phyloP scores from a whole-genome alignment of 2,797 vertebrate genomes.

The Pachyuromys duprasi region DNA sequence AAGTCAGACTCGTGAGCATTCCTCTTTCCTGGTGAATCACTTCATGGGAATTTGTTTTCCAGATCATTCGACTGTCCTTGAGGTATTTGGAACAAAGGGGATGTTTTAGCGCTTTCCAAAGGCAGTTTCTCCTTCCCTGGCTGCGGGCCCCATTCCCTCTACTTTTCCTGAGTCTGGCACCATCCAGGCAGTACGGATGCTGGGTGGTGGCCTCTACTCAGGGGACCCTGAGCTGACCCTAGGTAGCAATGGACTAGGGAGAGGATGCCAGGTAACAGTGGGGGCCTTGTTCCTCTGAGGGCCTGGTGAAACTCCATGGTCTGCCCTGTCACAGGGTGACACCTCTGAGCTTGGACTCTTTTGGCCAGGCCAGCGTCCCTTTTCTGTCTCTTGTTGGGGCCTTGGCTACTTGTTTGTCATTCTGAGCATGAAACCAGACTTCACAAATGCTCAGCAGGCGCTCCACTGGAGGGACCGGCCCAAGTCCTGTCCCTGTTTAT shows the following conservation, averaged over 20 bases:
- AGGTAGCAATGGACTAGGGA: background rate
- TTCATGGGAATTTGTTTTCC: constrained; percentile 34
- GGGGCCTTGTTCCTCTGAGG: background rate
- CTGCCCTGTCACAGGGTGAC: background rate
- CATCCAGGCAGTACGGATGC: background rate
- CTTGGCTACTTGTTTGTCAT: background rate
- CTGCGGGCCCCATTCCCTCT: background rate
- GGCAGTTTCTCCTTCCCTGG: background rate
- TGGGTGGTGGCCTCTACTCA: background rate
- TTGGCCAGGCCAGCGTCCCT: background rate
- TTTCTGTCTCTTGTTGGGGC: background rate
- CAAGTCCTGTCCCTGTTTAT: too few relatives aligned
- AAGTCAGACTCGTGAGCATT: background rate
- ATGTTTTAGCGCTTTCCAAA: background rate
- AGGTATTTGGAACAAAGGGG: background rate
- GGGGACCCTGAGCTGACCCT: too few relatives aligned
- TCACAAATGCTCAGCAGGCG: background rate
- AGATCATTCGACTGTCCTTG: constrained; percentile 29
- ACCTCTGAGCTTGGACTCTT: background rate
- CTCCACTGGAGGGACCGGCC: background rate
- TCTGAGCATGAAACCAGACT: background rate
- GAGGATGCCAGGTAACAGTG: fast-evolving
- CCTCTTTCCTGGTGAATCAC: background rate
- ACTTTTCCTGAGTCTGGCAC: background rate
- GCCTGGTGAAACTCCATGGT: too few relatives aligned